Conservation (phyloP, 2,888 invertebrate species). For the Conomelus anceps region DNA sequence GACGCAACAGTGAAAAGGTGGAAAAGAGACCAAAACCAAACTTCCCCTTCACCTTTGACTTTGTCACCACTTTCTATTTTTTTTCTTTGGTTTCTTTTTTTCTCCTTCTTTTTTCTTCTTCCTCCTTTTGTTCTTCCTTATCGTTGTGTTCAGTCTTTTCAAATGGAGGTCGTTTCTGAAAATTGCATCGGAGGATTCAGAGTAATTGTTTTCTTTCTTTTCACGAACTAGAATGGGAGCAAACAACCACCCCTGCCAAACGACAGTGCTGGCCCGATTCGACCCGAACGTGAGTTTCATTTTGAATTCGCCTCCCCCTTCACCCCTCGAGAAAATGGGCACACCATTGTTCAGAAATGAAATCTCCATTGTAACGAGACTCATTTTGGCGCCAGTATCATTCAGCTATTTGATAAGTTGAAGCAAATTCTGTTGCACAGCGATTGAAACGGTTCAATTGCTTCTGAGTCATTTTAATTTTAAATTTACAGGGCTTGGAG, state of each 20-base stretch:
- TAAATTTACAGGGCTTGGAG: not conserved
- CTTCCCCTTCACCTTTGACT: not conserved
- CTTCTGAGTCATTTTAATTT: not conserved
- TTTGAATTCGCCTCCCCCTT: not conserved
- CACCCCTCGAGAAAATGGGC: not conserved
- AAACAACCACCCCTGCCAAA: not conserved
- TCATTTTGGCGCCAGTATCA: too few relatives aligned
- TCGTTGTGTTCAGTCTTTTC: not conserved
- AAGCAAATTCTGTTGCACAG: not conserved
- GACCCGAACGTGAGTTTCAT: not conserved
- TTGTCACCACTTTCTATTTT: not conserved
- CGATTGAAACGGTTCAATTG: not conserved
- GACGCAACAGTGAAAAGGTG: not conserved
- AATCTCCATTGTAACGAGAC: not conserved
- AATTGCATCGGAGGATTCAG: not conserved
- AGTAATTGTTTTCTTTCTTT: not conserved
- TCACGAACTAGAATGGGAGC: not conserved
- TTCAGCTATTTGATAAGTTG: not conserved
- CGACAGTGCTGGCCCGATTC: not conserved
- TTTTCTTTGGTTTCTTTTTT: too few relatives aligned
- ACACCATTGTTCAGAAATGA: not conserved
- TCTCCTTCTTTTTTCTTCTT: too few relatives aligned
- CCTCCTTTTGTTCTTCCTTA: too few relatives aligned
- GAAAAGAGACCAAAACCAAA: not conserved
- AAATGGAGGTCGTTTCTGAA: not conserved